A percentile compares a stretch with the other conserved stretches of the same genome.
Evolutionary conservation across 1,140 invertebrate species (phyloP).

Genomic region (Vanessa atalanta): DNA sequence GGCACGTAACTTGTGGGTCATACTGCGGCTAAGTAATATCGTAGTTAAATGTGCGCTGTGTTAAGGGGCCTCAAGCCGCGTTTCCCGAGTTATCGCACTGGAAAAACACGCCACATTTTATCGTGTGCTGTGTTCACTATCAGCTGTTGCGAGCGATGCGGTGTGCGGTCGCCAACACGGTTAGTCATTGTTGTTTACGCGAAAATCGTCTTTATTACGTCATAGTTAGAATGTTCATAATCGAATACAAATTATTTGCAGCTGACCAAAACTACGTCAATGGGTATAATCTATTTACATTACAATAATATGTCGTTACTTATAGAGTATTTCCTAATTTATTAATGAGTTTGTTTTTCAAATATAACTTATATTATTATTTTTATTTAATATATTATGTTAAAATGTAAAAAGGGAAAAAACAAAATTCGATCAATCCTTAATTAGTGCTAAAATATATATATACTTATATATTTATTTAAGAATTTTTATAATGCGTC

Average conservation of each 20-base stretch:
- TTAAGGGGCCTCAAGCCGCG: constrained; percentile 52
- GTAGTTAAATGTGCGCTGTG: constrained; percentile 35
- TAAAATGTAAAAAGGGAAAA: too few species aligned
- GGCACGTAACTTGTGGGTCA: constrained; percentile 38
- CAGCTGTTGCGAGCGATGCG: constrained; percentile 61
- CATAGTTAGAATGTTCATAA: constrained; percentile 22
- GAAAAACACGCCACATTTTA: constrained; percentile 75
- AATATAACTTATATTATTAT: not conserved
- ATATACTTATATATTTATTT: too few species aligned
- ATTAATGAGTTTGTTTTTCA: not conserved
- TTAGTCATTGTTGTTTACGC: constrained; percentile 52
- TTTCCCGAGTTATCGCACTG: constrained; percentile 68
- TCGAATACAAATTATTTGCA: constrained; percentile 32
- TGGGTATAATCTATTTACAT: constrained; percentile 25
- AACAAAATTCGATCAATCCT: too few species aligned
- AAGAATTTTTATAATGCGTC: too few species aligned
- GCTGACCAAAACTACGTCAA: constrained; percentile 44
- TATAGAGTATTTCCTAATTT: not conserved
- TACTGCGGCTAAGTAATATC: constrained; percentile 28
- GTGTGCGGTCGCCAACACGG: constrained; percentile 53
- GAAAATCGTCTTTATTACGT: constrained; percentile 45
- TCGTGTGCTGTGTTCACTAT: constrained; percentile 69
- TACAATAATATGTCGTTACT: constrained; percentile 12
- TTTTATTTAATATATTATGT: too few species aligned
- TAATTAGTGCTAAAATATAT: too few species aligned